phyloP scores from a whole-genome alignment of 1,140 invertebrate genomes.

The Anagrus nilaparvatae region DNA sequence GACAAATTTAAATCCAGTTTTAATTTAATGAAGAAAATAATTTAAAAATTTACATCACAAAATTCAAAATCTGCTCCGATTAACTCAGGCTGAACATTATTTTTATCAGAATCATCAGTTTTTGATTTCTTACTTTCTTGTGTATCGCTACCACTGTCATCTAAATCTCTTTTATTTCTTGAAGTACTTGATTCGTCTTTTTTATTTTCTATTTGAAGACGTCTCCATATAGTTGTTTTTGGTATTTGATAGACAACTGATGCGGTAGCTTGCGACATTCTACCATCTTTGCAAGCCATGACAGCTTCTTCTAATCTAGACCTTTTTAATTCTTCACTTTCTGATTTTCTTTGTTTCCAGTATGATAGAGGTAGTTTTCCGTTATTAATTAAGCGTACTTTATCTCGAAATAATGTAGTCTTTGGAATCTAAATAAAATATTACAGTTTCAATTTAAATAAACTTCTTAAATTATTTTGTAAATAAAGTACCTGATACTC shows the following conservation, averaged over 20 bases:
- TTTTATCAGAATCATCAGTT: too few species aligned
- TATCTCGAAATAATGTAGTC: constrained; percentile 50
- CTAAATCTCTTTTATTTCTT: constrained; percentile 7
- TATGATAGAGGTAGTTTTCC: constrained; percentile 45
- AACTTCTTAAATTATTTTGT: too few species aligned
- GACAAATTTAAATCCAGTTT: constrained; percentile 5
- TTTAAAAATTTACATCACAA: constrained; percentile 23
- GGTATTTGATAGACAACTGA: constrained; percentile 46
- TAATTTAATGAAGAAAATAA: not conserved
- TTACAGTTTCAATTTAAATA: not conserved
- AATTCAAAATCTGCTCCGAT: constrained; percentile 22
- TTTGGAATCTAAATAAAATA: constrained; percentile 43
- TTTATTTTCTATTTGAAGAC: constrained; percentile 38
- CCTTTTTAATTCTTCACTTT: constrained; percentile 41
- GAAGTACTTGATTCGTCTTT: constrained; percentile 3
- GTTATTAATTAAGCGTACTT: constrained; percentile 42
- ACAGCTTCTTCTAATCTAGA: constrained; percentile 46
- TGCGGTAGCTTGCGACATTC: constrained; percentile 49
- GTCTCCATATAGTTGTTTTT: constrained; percentile 52
- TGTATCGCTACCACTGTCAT: constrained; percentile 2
- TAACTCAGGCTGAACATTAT: constrained; percentile 2
- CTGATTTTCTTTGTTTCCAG: constrained; percentile 40
- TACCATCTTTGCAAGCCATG: constrained; percentile 44
- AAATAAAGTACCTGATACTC: constrained; percentile 34
- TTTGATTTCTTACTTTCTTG: constrained; percentile 19